Evolutionary conservation across 2,113 vertebrate genomes (phyloP), one percentile per base, ranked within the genome.

Genomic region (Copsychus sechellarum): DNA sequence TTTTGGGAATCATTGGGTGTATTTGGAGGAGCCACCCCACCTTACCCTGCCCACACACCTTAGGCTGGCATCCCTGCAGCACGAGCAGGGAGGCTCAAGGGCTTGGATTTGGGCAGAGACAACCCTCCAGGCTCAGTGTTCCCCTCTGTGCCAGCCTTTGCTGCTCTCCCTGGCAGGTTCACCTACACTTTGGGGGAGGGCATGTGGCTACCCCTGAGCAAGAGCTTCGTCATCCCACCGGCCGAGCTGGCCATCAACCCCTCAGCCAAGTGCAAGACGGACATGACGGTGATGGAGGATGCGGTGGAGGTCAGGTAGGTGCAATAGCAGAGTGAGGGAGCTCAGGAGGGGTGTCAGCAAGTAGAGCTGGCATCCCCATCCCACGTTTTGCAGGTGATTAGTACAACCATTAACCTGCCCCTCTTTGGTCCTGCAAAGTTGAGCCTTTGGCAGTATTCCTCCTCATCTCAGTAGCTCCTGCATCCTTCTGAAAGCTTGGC

Each of bases 251-350:
- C 99, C 97, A 99, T 99, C 97, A 99, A 99, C 96, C 99, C 99
- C 6, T 99, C 99, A 2, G 99, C 99, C 42, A 99, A 99, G 97
- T 99, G 99, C 95, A 99, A 99, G 97, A 99, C 99, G 0, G 99
- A 99, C 97, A 99, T 99, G 99, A 99, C 99, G 0, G 99, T 99
- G 95, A 99, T 99, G 99, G 99, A 99, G 94, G 99, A 99, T 0
- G 99, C 99, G 0, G 99, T 99, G 93, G 99, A 99, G 77, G 99
- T 99, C 96, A 98, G 99, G 99, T 99, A 87, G 97, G 98, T 88
- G 33, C 0, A 0, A 21, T 4, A 2, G 2, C 9, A 6, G 17
- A 25, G 26, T 0, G 6, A 60, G 9, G 50, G 22, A 1, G 1
- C 23, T 82, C 17, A 51, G 79, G 53, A 76, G n/a, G 31, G 1